Percentiles rank a stretch among this genome's conserved stretches.
These are phyloP conservation scores for Chydorus sphaericus DNA, from an alignment of 2,888 invertebrate genomes.

Conservation along the genomic window DNA sequence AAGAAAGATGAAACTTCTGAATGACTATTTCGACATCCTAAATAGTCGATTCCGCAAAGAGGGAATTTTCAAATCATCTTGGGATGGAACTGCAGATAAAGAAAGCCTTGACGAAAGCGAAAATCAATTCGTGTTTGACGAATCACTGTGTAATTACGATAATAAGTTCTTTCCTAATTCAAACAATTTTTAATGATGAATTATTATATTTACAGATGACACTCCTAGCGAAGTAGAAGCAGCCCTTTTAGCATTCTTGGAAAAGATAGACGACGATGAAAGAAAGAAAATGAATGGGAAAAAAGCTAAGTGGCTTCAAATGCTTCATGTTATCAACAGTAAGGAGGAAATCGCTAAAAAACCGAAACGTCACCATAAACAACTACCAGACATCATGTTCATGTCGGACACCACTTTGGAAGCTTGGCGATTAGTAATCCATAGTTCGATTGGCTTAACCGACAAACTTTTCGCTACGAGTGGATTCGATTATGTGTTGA, in stretches of 20 bases:
- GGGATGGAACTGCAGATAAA: too few species aligned
- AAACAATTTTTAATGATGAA: too few species aligned
- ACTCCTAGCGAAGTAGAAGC: too few species aligned
- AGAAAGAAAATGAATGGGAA: too few species aligned
- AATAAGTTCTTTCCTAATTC: too few species aligned
- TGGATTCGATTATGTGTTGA: background rate
- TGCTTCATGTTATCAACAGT: background rate
- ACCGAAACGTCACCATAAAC: background rate
- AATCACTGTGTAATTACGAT: too few species aligned
- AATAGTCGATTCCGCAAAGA: background rate
- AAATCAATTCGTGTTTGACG: too few species aligned
- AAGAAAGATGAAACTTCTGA: background rate
- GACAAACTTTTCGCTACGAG: background rate
- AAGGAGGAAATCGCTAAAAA: background rate
- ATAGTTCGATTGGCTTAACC: background rate
- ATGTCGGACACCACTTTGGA: background rate
- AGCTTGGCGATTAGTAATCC: background rate
- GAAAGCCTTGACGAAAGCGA: too few species aligned
- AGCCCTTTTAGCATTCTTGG: too few species aligned
- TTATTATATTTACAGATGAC: too few species aligned
- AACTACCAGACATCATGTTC: background rate
- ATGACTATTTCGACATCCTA: background rate
- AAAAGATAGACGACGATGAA: too few species aligned
- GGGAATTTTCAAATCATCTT: background rate
- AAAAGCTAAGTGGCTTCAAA: background rate